Base-by-base conservation (phyloP, 1,140 invertebrate genomes). In the Leucophenga varia region DNA sequence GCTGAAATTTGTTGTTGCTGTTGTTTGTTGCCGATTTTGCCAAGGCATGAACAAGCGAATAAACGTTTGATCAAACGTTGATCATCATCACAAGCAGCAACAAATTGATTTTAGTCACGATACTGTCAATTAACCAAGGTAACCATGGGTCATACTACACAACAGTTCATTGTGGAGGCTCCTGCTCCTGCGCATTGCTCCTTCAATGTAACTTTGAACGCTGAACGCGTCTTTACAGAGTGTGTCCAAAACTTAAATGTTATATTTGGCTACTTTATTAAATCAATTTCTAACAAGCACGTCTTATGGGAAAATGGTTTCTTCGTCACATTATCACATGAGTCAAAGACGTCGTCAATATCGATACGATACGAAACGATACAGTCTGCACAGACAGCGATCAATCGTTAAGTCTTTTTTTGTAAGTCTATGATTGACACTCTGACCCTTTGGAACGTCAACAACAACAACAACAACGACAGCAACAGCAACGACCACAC, bases 81-180 rank as follows among this genome's bases (percentile, higher is more conserved):
- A n/a, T n/a, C n/a, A n/a, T n/a, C n/a, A n/a, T n/a, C n/a, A n/a
- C n/a, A 56, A 52, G 63, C 59, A 67, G 67, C 59, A 67, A 67
- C 63, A 67, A 67, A 67, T 67, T 67, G 63, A 67, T 67, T 67
- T 67, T 67, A 67, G 63, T 67, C 63, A 67, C 63, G 63, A 67
- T 67, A 67, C 63, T 67, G 63, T 67, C 63, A 67, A 67, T 67
- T 67, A 67, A 63, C 59, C 52, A 65, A n/a, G n/a, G n/a, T n/a
- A n/a, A 54, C 64, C 63, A 67, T 57, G 63, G 63, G 63, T 67
- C 63, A 25, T 25, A n/a, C n/a, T n/a, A n/a, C n/a, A n/a, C 22
- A 67, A 63, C 54, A 42, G 38, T n/a, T n/a, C 50, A n/a, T 25
- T 45, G 43, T 28, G 16, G 36, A 21, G 28, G 39, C 41, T 45